Evolutionary conservation across 92 coral and sea anemone genomes (phyloP), one percentile per base, ranked within the genome.

Genomic region (Palythoa heliodiscus): DNA sequence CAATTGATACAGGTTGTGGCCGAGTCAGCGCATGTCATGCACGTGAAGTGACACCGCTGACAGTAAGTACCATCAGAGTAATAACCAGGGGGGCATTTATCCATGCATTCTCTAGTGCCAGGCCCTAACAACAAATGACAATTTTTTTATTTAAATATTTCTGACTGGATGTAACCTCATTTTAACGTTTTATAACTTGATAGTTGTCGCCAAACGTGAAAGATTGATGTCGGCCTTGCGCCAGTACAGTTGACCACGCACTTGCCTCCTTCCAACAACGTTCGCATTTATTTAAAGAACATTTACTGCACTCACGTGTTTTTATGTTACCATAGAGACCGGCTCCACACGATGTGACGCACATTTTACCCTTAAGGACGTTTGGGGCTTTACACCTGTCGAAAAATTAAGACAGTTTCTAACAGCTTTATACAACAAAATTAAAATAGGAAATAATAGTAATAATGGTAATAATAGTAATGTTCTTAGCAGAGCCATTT

Each of bases 81-180:
- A 72, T 71, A 89, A n/a, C 98, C 98, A 40, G 20, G 86, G 3
- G 98, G 95, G 75, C 98, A 94, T 5, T 71, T 79, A 48, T 52
- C 87, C 63, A 76, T 74, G 73, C 98, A 94, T 37, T 70, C 76
- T 71, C 95, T 91, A 53, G 91, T 82, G 8, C 98, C 98, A 23
- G 98, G 98, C 8, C 98, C 98, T 79, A 47, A 23, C 2, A n/a
- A 54, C 48, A 61, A 17, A 61, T n/a, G n/a, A n/a, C 22, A 54
- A 17, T 10, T 61, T 15, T 0, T 54, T 54, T 0, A 61, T 43
- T 43, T 43, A 43, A 43, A 7, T 43, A 43, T 43, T 43, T 43
- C n/a, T n/a, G n/a, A 43, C 3, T 43, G 48, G 48, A 4, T 7
- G 48, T 43, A 1, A 43, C 48, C 48, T 43, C n/a, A n/a, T n/a